These are phyloP conservation scores for Psammodynastes pulverulentus DNA, from an alignment of 2,113 vertebrate genomes.

Conservation along the genomic window DNA sequence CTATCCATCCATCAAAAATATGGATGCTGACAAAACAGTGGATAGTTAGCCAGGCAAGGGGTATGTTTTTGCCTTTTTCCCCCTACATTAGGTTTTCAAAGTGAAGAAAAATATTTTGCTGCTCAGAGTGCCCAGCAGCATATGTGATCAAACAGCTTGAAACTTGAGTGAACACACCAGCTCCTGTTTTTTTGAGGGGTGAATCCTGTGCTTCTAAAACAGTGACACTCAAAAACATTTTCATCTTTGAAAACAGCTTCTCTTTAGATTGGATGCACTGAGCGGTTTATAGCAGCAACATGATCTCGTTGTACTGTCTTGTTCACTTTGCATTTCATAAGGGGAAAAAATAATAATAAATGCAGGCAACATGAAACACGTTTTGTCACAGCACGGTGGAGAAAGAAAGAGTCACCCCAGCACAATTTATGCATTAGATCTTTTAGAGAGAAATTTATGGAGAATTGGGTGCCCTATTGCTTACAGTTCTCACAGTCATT, in stretches of 20 bases:
- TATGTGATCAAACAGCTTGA: conserved; percentile 17
- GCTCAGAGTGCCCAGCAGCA: conserved; percentile 2
- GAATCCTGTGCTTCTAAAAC: conserved; percentile 20
- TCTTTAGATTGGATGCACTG: conserved; percentile 20
- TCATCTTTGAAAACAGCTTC: conserved; percentile 41
- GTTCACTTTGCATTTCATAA: conserved; percentile 58
- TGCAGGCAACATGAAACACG: conserved; percentile 50
- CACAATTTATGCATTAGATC: conserved; percentile 56
- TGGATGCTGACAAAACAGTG: conserved; percentile 15
- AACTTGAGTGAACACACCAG: conserved; percentile 8
- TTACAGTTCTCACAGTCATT: conserved; percentile 40
- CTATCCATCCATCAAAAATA: conserved; percentile 1
- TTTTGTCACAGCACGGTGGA: conserved; percentile 49
- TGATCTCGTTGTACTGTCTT: conserved; percentile 46
- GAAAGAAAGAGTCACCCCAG: conserved; percentile 46
- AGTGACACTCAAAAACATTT: conserved; percentile 22
- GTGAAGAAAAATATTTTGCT: neutral
- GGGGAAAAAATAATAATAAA: neutral
- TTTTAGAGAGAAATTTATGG: conserved; percentile 61
- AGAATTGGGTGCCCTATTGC: conserved; percentile 40
- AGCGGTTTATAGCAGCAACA: conserved; percentile 41
- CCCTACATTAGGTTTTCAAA: conserved; percentile 15
- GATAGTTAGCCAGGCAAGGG: neutral
- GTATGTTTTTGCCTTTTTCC: neutral
- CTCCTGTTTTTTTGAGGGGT: neutral